These are phyloP conservation scores for Holothuria leucospilota DNA, from an alignment of 53 echinoderm and acorn worm species.

Conservation along the genomic window DNA sequence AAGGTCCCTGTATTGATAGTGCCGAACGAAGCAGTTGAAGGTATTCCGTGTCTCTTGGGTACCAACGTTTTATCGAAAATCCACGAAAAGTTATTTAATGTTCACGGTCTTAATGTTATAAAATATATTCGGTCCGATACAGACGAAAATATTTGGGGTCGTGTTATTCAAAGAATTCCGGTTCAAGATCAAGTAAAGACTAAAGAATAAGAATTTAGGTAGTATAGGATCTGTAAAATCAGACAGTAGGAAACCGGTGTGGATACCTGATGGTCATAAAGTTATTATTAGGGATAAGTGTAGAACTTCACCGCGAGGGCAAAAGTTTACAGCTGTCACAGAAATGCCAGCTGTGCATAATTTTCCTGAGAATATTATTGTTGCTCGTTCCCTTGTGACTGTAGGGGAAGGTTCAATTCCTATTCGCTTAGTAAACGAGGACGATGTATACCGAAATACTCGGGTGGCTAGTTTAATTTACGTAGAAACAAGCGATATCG, in stretches of 20 bases:
- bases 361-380: slow-evolving; percentile 4
- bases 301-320: neutral
- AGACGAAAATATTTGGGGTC: neutral
- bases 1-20: neutral
- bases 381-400: neutral
- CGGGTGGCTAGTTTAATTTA: too few relatives aligned
- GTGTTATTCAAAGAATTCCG: neutral
- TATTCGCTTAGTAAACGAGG: neutral
- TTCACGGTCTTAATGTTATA: neutral
- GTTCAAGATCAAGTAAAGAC: neutral
- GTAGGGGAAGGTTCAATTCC: neutral
- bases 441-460: neutral
- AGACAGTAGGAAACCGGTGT: neutral
- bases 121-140: too few relatives aligned
- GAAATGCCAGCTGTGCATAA: neutral
- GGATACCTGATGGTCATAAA: neutral
- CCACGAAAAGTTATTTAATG: neutral
- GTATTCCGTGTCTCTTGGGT: slow-evolving; percentile 12
- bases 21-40: neutral
- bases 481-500: too few relatives aligned
- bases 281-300: neutral
- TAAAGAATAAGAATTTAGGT: neutral
- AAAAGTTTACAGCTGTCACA: too few relatives aligned
- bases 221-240: neutral
- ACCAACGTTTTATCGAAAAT: neutral